A percentile compares a stretch with the other conserved stretches of the same genome.
Evolutionary conservation across 2,797 vertebrate genomes (phyloP).

Genomic region (Adelosebastes latens): DNA sequence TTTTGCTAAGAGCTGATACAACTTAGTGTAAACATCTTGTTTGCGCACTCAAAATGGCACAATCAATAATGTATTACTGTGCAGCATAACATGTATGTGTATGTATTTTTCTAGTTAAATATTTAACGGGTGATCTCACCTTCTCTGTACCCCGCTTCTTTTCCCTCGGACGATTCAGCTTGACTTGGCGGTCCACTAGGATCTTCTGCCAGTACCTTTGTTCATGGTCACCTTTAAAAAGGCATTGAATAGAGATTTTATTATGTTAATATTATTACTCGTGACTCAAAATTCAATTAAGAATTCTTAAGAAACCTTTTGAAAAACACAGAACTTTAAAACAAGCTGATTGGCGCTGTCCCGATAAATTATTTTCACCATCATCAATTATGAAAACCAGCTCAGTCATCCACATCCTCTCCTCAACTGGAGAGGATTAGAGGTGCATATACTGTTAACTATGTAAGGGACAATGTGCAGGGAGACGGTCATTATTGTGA

Average conservation of each 20-base stretch:
- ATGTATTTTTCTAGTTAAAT: background rate
- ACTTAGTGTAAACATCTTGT: background rate
- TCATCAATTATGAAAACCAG: conserved; percentile 26
- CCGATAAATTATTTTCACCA: conserved; percentile 10
- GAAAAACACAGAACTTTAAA: background rate
- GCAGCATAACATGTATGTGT: background rate
- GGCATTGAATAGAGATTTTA: background rate
- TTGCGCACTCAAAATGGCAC: background rate
- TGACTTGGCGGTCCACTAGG: conserved; percentile 95
- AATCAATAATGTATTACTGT: background rate
- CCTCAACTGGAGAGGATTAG: background rate
- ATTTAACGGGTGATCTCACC: conserved; percentile 73
- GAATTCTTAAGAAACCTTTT: background rate
- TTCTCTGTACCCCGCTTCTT: conserved; percentile 96
- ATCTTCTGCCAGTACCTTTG: conserved; percentile 99
- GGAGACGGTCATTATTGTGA: too few species aligned
- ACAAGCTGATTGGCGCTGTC: background rate
- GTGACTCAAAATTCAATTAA: background rate
- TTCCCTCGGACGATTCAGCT: conserved; percentile 96
- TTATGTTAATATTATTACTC: background rate
- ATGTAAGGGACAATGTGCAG: too few species aligned
- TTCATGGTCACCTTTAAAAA: conserved; percentile 89
- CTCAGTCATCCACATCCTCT: conserved; percentile 3
- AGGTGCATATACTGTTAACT: background rate
- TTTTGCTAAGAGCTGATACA: background rate